Conservation (phyloP, 2,113 vertebrate genomes). For the Dipodomys stephensi region DNA sequence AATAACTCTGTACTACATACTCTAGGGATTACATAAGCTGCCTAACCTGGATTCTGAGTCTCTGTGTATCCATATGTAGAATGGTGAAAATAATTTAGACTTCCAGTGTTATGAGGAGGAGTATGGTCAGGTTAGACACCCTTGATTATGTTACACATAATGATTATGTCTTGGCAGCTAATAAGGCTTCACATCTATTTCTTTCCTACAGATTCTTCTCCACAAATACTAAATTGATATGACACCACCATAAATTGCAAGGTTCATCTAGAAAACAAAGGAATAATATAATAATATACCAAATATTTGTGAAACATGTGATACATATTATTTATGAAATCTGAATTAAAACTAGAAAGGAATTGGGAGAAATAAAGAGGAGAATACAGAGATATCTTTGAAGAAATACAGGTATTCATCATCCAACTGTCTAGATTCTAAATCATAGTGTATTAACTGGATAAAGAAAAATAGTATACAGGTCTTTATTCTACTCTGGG, state of each 20-base stretch:
- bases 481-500: neutral
- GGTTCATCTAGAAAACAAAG: neutral
- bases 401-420: neutral
- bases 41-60: neutral
- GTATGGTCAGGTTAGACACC: neutral
- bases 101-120: neutral
- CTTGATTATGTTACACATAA: neutral
- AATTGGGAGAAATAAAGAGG: neutral
- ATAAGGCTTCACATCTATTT: neutral
- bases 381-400: neutral
- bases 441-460: neutral
- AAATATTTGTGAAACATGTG: neutral
- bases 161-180: neutral
- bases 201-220: neutral
- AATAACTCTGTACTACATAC: neutral
- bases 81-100: neutral
- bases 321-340: neutral
- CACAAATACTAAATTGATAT: neutral
- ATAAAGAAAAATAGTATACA: neutral
- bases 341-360: neutral
- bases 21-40: neutral
- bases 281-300: neutral
- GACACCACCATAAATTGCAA: neutral
- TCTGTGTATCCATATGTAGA: neutral
- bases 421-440: neutral